These are phyloP conservation scores for Nycteola revayana DNA, from an alignment of 2,888 invertebrate species.

Conservation along the genomic window DNA sequence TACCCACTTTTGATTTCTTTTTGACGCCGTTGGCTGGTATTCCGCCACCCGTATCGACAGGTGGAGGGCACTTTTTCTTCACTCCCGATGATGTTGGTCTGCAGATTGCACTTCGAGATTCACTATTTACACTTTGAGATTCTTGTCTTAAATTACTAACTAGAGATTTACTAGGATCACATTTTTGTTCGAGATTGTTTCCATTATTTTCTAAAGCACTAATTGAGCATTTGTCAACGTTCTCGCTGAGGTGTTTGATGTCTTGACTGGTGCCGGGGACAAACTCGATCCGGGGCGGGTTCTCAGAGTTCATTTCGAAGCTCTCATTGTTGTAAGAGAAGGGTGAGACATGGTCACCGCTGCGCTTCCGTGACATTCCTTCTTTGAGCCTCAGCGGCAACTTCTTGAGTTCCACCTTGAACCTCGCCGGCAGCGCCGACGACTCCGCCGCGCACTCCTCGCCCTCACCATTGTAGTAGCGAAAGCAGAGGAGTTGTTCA, in stretches of 20 bases:
- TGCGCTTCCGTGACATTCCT: slow-evolving; percentile 73
- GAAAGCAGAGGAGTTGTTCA: slow-evolving; percentile 86
- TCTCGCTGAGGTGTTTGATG: slow-evolving; percentile 74
- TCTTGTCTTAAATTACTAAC: slow-evolving; percentile 67
- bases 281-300: slow-evolving; percentile 62
- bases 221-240: slow-evolving; percentile 81
- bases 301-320: slow-evolving; percentile 77
- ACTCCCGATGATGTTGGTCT: slow-evolving; percentile 71
- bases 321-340: slow-evolving; percentile 77
- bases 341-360: slow-evolving; percentile 71
- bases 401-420: slow-evolving; percentile 83
- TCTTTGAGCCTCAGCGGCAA: slow-evolving; percentile 80
- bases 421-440: slow-evolving; percentile 64
- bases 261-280: slow-evolving; percentile 68
- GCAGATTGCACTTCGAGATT: slow-evolving; percentile 67
- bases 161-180: slow-evolving; percentile 78
- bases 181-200: slow-evolving; percentile 71
- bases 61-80: slow-evolving; percentile 81
- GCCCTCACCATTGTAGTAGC: slow-evolving; percentile 85
- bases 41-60: slow-evolving; percentile 78
- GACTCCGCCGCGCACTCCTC: slow-evolving; percentile 85
- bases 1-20: slow-evolving; percentile 83
- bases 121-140: slow-evolving; percentile 73
- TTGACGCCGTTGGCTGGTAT: slow-evolving; percentile 80
- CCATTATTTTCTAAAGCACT: slow-evolving; percentile 75